A percentile compares a stretch with the other conserved stretches of the same genome.
Conservation (phyloP, 2,888 invertebrate genomes). For the Aphrophora alni region DNA sequence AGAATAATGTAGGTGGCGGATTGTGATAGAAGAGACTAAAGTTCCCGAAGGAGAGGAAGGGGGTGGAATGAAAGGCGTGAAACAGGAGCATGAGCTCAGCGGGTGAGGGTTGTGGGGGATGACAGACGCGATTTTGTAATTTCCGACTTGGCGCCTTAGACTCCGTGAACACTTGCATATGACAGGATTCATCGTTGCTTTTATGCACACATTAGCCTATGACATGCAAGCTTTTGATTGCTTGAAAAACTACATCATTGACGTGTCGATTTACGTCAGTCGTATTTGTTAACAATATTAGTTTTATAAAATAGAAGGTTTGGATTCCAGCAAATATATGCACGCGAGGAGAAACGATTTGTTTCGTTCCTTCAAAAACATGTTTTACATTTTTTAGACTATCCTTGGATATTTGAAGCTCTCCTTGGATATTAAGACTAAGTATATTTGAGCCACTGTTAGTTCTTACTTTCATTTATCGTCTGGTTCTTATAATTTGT, state of each 20-base stretch:
- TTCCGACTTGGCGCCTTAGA: conserved; percentile 61
- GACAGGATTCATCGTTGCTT: conserved; percentile 39
- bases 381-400: not conserved
- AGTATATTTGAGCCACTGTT: not conserved
- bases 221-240: not conserved
- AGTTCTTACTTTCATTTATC: not conserved
- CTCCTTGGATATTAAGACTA: not conserved
- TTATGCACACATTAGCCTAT: conserved; percentile 38
- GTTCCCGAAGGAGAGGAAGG: conserved; percentile 11
- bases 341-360: not conserved
- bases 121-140: conserved; percentile 61
- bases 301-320: not conserved
- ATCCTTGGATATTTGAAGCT: not conserved
- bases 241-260: conserved; percentile 20
- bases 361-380: not conserved
- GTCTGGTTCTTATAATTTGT: no score
- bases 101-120: conserved; percentile 60
- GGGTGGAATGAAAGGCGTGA: conserved; percentile 32
- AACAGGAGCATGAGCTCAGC: conserved; percentile 43
- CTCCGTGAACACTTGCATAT: conserved; percentile 31
- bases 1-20: conserved; percentile 1
- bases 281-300: not conserved
- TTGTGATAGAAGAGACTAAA: not conserved
- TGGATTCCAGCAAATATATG: not conserved
- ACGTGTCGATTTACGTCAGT: not conserved